Base-by-base conservation (phyloP, 64 coral and sea anemone species). In the Orbicella faveolata region DNA sequence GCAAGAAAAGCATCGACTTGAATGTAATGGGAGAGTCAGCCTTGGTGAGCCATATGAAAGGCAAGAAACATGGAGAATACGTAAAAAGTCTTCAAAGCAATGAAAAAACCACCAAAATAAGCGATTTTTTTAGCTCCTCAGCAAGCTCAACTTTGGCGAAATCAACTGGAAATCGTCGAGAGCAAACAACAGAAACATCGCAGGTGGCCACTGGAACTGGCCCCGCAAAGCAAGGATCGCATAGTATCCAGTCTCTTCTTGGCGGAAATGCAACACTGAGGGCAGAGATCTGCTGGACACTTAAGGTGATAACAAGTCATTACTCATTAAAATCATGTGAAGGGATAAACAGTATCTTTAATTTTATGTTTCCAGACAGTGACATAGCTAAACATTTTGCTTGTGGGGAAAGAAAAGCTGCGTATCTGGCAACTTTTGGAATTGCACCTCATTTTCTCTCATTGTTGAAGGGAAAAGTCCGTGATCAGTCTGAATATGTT, bases 171-270 rank as follows among this genome's bases (percentile, higher is more conserved):
- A 30, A 30, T 30, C 30, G 30, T 79, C 41, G 0, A 79, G 44
- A 79, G 76, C 76, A 79, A 5, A 0, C 36, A 1, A 76, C 36
- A 76, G 34, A 76, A 76, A 76, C 74, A 76, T 54, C 51, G 72
- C 75, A 89, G 53, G 66, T 36, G 30, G 77, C 39, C 61, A 79
- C 63, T 72, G 76, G 26, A 21, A 34, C 36, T 33, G 63, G 35
- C 37, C 62, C 76, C 21, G 30, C 88, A 53, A 89, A 89, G 59
- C 37, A 89, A 77, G 79, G 21, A 16, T 89, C 77, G 68, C 79
- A 65, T 52, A 90, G 88, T 90, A 79, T 90, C 61, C 37, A 90
- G 76, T 81, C 77, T 72, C 79, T 73, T 54, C 76, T 80, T 48
- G 52, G 76, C 62, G 73, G 62, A 78, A 73, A 87, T 62, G 61